These are phyloP conservation scores for Drosophila ezoana DNA, from an alignment of 2,888 invertebrate species.

Conservation along the genomic window DNA sequence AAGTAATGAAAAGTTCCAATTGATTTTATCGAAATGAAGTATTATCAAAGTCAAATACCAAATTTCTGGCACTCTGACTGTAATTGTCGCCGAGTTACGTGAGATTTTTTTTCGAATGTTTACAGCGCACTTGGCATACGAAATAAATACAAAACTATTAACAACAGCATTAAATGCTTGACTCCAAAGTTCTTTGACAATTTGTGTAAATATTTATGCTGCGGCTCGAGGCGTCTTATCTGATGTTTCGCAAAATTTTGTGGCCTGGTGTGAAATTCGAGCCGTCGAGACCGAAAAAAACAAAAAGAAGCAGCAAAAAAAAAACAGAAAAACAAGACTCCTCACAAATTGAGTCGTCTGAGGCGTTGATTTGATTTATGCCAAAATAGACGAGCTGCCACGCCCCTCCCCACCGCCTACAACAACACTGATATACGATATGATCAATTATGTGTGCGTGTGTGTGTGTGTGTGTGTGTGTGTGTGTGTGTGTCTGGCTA, in stretches of 20 bases:
- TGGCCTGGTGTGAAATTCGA: constrained; percentile 43
- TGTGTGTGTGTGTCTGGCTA: not conserved
- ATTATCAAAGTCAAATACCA: no score
- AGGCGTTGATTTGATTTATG: constrained; percentile 54
- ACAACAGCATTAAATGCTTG: not conserved
- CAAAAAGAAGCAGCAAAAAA: not conserved
- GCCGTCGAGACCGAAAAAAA: constrained; percentile 4
- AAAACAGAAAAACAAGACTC: constrained; percentile 7
- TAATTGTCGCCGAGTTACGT: not conserved
- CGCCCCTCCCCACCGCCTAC: not conserved
- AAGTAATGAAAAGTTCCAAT: no score
- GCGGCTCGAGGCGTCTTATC: constrained; percentile 22
- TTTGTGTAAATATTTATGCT: constrained; percentile 41
- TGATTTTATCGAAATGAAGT: no score
- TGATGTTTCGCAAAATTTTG: constrained; percentile 12
- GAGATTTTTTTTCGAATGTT: not conserved
- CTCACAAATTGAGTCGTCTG: constrained; percentile 44
- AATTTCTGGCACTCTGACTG: no score
- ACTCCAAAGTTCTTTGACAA: constrained; percentile 5
- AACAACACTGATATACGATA: constrained; percentile 23
- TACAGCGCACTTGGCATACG: not conserved
- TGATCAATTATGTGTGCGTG: constrained; percentile 34
- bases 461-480: not conserved
- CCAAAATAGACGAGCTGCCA: constrained; percentile 28
- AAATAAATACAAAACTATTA: not conserved